phyloP scores from a whole-genome alignment of 2,797 vertebrate species.

The Diglossa cyanea region DNA sequence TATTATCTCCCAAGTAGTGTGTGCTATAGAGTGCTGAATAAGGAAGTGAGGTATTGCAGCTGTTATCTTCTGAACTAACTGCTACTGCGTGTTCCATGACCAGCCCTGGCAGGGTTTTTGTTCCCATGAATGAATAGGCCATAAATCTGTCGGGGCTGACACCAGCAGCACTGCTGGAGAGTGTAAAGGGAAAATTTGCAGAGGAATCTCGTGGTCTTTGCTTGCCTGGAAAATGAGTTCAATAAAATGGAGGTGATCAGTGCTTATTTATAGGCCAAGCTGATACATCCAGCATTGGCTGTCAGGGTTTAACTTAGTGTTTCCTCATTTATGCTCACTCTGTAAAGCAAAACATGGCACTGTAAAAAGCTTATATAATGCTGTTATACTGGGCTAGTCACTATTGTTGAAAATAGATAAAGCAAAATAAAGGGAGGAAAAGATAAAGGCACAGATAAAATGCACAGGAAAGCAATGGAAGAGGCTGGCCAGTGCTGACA shows the following conservation, averaged over 20 bases:
- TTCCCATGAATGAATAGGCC: constrained; percentile 82
- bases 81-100: constrained; percentile 77
- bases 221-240: constrained; percentile 80
- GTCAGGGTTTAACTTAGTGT: constrained; percentile 70
- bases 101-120: constrained; percentile 79
- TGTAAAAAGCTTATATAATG: constrained; percentile 45
- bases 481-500: not conserved
- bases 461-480: not conserved
- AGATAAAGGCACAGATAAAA: not conserved
- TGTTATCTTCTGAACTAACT: constrained; percentile 82
- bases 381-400: constrained; percentile 39
- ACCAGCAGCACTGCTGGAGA: constrained; percentile 71
- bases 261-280: constrained; percentile 79
- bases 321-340: constrained; percentile 69
- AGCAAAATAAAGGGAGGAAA: not conserved
- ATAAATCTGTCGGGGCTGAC: constrained; percentile 81
- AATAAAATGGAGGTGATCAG: constrained; percentile 81
- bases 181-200: constrained; percentile 78
- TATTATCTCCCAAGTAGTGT: constrained; percentile 75
- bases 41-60: constrained; percentile 78
- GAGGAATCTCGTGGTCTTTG: constrained; percentile 77
- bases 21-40: constrained; percentile 70
- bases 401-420: not conserved
- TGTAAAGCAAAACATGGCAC: constrained; percentile 46
- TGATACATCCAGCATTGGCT: constrained; percentile 72